phyloP scores from a whole-genome alignment of 2,113 vertebrate species.

The Pachycephala philippinensis region DNA sequence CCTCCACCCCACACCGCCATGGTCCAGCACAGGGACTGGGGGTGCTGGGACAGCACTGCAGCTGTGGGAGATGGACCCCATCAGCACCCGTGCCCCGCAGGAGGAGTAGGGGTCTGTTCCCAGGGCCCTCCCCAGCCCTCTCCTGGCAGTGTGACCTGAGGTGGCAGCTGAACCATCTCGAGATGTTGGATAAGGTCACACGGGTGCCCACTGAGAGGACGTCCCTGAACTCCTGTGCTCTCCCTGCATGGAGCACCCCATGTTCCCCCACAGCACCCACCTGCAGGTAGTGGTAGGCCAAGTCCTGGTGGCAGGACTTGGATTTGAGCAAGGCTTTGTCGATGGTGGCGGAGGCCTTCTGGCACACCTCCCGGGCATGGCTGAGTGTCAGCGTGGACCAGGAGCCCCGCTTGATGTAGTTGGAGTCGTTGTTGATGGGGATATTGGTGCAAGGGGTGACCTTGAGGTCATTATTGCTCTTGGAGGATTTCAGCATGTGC shows the following conservation, averaged over 20 bases:
- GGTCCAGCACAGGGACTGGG: not conserved
- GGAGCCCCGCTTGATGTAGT: constrained; percentile 90
- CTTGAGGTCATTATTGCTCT: constrained; percentile 85
- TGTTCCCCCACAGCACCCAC: constrained; percentile 60
- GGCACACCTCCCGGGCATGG: constrained; percentile 88
- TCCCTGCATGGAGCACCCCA: not conserved
- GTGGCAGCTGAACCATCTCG: not conserved
- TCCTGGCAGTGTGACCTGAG: not conserved
- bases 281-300: constrained; percentile 94
- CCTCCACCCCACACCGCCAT: fast-evolving
- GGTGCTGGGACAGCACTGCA: not conserved
- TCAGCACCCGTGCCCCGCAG: fast-evolving
- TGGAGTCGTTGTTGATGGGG: constrained; percentile 77
- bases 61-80: not conserved
- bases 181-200: not conserved
- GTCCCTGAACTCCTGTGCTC: not conserved
- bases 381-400: constrained; percentile 96
- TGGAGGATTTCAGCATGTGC: constrained; percentile 91
- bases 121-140: not conserved
- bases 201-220: fast-evolving
- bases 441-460: constrained; percentile 75
- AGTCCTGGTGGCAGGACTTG: constrained; percentile 95
- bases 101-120: not conserved
- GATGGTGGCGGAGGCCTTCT: constrained; percentile 93
- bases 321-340: constrained; percentile 96